Evolutionary conservation across 1,140 invertebrate genomes (phyloP), one percentile per base, ranked within the genome.

Genomic region (Euglossa dilemma): DNA sequence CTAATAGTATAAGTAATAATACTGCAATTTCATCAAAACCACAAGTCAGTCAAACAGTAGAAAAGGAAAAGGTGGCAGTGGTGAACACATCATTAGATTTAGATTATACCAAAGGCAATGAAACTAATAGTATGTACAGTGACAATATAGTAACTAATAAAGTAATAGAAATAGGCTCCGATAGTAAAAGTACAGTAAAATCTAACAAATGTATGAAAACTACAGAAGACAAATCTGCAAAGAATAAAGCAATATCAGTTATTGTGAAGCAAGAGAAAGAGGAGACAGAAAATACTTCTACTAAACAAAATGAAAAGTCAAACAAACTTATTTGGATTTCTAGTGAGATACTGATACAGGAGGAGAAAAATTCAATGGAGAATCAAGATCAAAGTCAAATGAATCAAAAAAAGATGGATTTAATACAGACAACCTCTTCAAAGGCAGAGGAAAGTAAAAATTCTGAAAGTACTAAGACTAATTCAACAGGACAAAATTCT

Each of bases 231-330:
- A n/a, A 25, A 2, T 71, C 20, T n/a, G 8, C 47, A 43, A 85
- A 70, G n/a, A 28, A 63, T 28, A 85, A 87, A 64, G 28, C 73
- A 9, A 74, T 81, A 67, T 79, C 72, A 0, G 82, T 83, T 69
- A 85, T 83, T 14, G 75, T 87, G 7, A 89, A 87, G 16, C 57
- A 70, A 61, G 86, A 75, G 18, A 75, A 70, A 80, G n/a, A 28
- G 6, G 69, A 84, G 16, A 3, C 8, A 12, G 64, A 70, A 7
- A n/a, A 20, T 18, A 5, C 36, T 69, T 36, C 28, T 11, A 28
- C 8, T 23, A 52, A 11, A 0, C 16, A 45, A 3, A 14, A 3
- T 36, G n/a, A 14, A 1, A 52, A 59, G 9, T 47, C 52, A n/a
- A 80, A 80, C 28, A 43, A 89, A 56, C 67, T 80, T 6, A 61